These are phyloP conservation scores for Pica pica DNA, from an alignment of 2,113 vertebrate genomes.

Conservation along the genomic window DNA sequence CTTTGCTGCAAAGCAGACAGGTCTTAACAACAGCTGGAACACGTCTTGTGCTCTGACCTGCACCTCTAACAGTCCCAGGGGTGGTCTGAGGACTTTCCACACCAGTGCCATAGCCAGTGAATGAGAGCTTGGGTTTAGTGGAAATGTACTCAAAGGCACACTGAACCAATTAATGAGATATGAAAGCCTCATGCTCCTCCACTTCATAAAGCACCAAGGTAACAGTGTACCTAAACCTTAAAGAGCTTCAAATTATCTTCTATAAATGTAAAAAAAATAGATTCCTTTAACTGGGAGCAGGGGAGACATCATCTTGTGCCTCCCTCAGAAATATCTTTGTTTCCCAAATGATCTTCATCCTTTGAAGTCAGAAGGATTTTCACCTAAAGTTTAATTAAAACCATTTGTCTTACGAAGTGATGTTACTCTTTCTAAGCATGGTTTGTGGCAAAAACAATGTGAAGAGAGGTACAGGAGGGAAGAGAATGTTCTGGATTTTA, in stretches of 20 bases:
- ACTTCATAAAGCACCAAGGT: background rate
- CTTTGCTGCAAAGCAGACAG: background rate
- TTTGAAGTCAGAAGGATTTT: background rate
- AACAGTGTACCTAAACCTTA: background rate
- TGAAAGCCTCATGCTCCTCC: background rate
- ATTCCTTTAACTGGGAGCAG: background rate
- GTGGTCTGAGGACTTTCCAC: background rate
- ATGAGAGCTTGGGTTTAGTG: background rate
- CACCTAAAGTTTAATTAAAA: background rate
- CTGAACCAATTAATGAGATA: background rate
- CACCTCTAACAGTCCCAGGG: background rate
- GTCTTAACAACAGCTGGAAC: background rate
- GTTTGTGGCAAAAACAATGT: background rate
- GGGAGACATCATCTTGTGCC: background rate
- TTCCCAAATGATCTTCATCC: background rate
- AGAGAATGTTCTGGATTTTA: background rate
- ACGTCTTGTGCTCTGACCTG: rapidly evolving
- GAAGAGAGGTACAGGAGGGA: background rate
- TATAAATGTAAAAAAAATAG: background rate
- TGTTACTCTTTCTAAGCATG: background rate
- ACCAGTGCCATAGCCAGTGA: background rate
- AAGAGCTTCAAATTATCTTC: background rate
- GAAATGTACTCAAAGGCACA: rapidly evolving
- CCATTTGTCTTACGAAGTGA: background rate
- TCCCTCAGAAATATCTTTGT: background rate